Percentiles rank a stretch among this genome's conserved stretches.
Evolutionary conservation across 2,888 invertebrate genomes (phyloP).

Genomic region (Orthonevra nobilis): DNA sequence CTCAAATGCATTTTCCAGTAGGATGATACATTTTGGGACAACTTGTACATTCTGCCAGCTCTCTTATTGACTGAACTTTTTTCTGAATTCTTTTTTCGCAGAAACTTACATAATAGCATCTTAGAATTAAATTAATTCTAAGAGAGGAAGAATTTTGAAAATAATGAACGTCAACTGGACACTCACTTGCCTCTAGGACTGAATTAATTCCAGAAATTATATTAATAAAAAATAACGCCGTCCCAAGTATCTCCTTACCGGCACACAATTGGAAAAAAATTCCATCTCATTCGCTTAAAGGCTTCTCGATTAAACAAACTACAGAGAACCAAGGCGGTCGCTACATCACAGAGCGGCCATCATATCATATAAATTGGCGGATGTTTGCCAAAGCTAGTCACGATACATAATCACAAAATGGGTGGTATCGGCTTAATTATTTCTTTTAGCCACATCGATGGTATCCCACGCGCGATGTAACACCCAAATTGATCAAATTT

Average conservation of each 20-base stretch:
- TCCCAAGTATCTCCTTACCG: background rate
- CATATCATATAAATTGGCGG: constrained; percentile 34
- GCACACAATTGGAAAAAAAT: constrained; percentile 10
- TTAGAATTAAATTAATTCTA: no score
- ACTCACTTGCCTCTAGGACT: background rate
- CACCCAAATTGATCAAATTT: constrained; percentile 61
- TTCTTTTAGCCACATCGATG: constrained; percentile 16
- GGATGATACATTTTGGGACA: no score
- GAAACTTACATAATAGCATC: no score
- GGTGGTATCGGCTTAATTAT: constrained; percentile 47
- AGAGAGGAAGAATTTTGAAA: no score
- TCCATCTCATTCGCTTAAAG: background rate
- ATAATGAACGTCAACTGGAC: no score
- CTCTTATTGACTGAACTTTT: no score
- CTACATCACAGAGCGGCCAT: constrained; percentile 22
- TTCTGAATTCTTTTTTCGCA: no score
- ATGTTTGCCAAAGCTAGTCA: constrained; percentile 58
- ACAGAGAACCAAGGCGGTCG: constrained; percentile 38
- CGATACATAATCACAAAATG: constrained; percentile 51
- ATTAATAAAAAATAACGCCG: background rate
- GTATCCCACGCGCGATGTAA: constrained; percentile 14
- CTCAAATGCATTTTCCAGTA: no score
- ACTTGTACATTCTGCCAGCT: no score
- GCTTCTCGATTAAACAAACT: constrained; percentile 30
- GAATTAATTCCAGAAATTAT: background rate